These are phyloP conservation scores for Agonopterix heracliana DNA, from an alignment of 2,888 invertebrate genomes.

Conservation along the genomic window DNA sequence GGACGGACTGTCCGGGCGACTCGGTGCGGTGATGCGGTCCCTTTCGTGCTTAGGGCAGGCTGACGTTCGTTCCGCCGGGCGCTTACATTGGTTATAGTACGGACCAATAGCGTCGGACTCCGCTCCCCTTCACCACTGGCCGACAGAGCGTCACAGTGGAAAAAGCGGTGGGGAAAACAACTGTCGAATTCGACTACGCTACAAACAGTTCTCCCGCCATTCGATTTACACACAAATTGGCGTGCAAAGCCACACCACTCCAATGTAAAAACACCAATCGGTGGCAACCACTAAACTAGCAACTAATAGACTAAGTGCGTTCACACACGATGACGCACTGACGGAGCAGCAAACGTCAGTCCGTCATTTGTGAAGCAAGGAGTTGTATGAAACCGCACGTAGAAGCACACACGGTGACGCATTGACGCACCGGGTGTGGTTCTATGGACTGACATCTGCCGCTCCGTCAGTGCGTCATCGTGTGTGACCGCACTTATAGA, in stretches of 20 bases:
- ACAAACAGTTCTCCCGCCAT: conserved; percentile 43
- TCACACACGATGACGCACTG: too few relatives aligned
- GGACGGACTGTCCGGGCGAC: conserved; percentile 52
- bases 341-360: too few relatives aligned
- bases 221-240: conserved; percentile 47
- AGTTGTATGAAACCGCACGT: too few relatives aligned
- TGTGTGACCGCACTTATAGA: too few relatives aligned
- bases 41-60: conserved; percentile 60
- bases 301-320: too few relatives aligned
- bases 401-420: too few relatives aligned
- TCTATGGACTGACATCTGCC: too few relatives aligned
- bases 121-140: conserved; percentile 45
- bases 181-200: conserved; percentile 42
- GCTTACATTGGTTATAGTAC: conserved; percentile 46
- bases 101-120: conserved; percentile 44
- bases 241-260: conserved; percentile 50
- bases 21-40: conserved; percentile 39
- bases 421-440: too few relatives aligned
- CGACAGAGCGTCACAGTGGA: conserved; percentile 35
- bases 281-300: conserved; percentile 19
- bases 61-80: conserved; percentile 20
- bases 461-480: too few relatives aligned
- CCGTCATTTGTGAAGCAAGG: too few relatives aligned
- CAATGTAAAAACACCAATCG: conserved; percentile 44
- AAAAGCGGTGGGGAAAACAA: conserved; percentile 64